Base-by-base conservation (phyloP, 2,888 invertebrate genomes). In the Digitonthophagus gazella region DNA sequence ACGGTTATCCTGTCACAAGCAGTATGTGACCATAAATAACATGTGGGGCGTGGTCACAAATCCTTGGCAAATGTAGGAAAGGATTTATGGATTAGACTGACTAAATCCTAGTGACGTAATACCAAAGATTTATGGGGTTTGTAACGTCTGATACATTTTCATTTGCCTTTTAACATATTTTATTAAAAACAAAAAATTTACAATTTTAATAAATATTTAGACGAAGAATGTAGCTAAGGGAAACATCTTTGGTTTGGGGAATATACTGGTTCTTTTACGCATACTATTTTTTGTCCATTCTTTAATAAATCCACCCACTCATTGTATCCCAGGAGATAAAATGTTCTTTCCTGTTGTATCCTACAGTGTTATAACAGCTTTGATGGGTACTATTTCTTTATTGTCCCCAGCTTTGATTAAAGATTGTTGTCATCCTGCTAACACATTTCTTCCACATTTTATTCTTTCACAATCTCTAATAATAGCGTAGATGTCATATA, bases 11-110 rank as follows among this genome's bases (percentile, higher is more conserved):
- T 18, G 61, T 61, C 20, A 61, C 61, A 20, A n/a, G 20, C 19
- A 19, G 19, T 61, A 61, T 20, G 18, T 14, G 20, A 5, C 6
- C 61, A 61, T 61, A 61, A 61, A 61, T 61, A 61, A 61, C 6
- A n/a, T 61, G 18, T 8, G 6, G 61, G 61, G 20, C 18, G 19
- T 18, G 61, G 20, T 61, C 18, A n/a, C 19, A 61, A 61, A 61
- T 61, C 61, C 61, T 61, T 61, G 19, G 20, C 61, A 61, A 61
- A 61, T 61, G 61, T 61, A 18, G 2, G 28, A 11, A 18, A 61
- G 61, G 61, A 61, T 61, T 61, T 61, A 61, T 61, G 61, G 61
- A 18, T 18, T 61, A 18, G 61, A 61, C 61, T n/a, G 16, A 61
- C 19, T 61, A 61, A 61, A 61, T 61, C 61, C 18, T 11, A 18